Percentiles rank a stretch among this genome's conserved stretches.
Evolutionary conservation across 2,113 vertebrate genomes (phyloP).

Genomic region (Megaceryle torquata): DNA sequence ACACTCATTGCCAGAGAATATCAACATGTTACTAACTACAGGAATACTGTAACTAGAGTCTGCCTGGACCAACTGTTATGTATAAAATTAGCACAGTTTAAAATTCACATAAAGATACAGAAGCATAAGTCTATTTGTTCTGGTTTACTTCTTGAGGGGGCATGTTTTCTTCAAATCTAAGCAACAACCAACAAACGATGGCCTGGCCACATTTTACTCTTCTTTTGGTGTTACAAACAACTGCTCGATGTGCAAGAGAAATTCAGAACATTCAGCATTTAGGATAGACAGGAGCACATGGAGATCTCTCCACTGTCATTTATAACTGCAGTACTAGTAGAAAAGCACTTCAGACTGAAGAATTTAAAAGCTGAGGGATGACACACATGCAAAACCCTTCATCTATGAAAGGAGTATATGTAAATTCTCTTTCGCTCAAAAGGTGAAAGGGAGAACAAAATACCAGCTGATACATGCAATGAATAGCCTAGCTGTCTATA

Average conservation of each 20-base stretch:
- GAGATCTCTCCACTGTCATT: not conserved
- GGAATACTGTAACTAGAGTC: slow-evolving; percentile 66
- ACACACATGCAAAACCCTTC: not conserved
- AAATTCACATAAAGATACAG: slow-evolving; percentile 60
- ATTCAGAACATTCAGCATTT: slow-evolving; percentile 12
- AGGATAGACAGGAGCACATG: not conserved
- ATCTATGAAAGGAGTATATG: not conserved
- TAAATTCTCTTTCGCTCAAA: not conserved
- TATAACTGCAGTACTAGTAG: not conserved
- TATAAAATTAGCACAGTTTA: slow-evolving; percentile 72
- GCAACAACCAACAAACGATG: slow-evolving; percentile 2
- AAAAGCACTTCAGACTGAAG: not conserved
- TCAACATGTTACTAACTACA: slow-evolving; percentile 60
- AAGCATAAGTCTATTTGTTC: slow-evolving; percentile 24
- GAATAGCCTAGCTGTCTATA: not conserved
- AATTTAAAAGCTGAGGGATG: not conserved
- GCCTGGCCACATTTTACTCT: not conserved
- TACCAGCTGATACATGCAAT: not conserved
- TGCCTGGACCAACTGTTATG: slow-evolving; percentile 62
- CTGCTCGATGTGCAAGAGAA: not conserved
- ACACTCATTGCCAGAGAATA: slow-evolving; percentile 7
- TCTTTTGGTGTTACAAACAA: slow-evolving; percentile 10
- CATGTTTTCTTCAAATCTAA: not conserved
- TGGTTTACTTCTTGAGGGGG: not conserved
- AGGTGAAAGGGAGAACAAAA: not conserved